Conservation (phyloP, 2,797 vertebrate species). For the Leptoclinus maculatus region DNA sequence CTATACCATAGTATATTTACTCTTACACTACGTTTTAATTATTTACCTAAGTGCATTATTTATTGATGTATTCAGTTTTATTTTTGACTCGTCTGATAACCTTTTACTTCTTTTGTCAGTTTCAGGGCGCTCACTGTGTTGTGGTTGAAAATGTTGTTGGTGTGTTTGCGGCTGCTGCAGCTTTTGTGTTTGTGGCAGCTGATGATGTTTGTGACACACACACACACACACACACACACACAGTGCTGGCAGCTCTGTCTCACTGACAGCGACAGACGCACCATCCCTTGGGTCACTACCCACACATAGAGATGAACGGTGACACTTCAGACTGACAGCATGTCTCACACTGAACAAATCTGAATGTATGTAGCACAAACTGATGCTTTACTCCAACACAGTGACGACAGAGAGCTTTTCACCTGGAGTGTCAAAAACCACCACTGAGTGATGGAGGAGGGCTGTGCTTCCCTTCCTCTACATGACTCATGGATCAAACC, state of each 20-base stretch:
- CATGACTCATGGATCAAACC: slow-evolving; percentile 56
- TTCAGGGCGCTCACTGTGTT: not conserved
- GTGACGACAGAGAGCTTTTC: slow-evolving; percentile 54
- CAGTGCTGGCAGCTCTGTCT: not conserved
- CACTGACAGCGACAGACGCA: slow-evolving; percentile 14
- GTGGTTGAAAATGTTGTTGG: not conserved
- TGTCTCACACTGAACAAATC: slow-evolving; percentile 41
- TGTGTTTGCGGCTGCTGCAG: slow-evolving; percentile 2
- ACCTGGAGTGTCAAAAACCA: slow-evolving; percentile 45
- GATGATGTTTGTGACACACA: slow-evolving; percentile 30
- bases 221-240: slow-evolving; percentile 4
- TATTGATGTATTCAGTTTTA: not conserved
- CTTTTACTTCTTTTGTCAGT: not conserved
- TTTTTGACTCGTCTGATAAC: not conserved
- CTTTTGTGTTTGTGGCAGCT: slow-evolving; percentile 47
- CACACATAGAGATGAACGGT: slow-evolving; percentile 16
- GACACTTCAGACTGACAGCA: slow-evolving; percentile 58
- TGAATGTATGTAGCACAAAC: slow-evolving; percentile 42
- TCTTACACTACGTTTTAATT: not conserved
- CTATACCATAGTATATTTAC: not conserved
- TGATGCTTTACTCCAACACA: slow-evolving; percentile 42
- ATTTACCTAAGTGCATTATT: not conserved
- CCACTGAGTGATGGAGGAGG: slow-evolving; percentile 17
- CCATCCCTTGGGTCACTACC: slow-evolving; percentile 26
- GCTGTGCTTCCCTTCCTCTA: slow-evolving; percentile 37